Conservation (phyloP, 2,888 invertebrate species). For the Cataglyphis cursor region DNA sequence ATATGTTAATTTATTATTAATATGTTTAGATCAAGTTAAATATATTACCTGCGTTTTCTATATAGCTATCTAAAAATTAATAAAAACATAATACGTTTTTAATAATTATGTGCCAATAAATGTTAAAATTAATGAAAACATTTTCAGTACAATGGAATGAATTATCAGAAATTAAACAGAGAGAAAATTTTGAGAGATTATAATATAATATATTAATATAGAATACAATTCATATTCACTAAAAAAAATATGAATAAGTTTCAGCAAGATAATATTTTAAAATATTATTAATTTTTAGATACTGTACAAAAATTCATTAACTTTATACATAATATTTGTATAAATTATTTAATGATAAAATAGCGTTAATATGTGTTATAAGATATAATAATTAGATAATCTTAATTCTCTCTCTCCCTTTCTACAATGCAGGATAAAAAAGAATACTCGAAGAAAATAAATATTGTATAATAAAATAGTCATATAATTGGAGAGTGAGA, state of each 20-base stretch:
- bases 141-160: constrained; percentile 6
- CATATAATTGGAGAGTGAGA: constrained; percentile 18
- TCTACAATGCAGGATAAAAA: constrained; percentile 17
- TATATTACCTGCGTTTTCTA: not conserved
- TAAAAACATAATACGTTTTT: constrained; percentile 10
- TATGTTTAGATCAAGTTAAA: constrained; percentile 2
- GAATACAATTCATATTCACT: constrained; percentile 5
- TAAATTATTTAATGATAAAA: constrained; percentile 22
- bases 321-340: constrained; percentile 24
- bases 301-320: constrained; percentile 21
- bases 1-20: constrained; percentile 27
- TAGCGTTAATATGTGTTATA: constrained; percentile 8
- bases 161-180: not conserved
- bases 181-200: constrained; percentile 33
- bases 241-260: constrained; percentile 13
- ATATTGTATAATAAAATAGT: constrained; percentile 44
- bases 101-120: constrained; percentile 46
- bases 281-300: constrained; percentile 43
- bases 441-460: constrained; percentile 8
- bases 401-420: not conserved
- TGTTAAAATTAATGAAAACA: constrained; percentile 27
- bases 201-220: constrained; percentile 13
- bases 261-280: constrained; percentile 16
- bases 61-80: constrained; percentile 46
- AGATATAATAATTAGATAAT: not conserved